Conservation (phyloP, 2,888 invertebrate genomes). For the Helicoverpa assulta region DNA sequence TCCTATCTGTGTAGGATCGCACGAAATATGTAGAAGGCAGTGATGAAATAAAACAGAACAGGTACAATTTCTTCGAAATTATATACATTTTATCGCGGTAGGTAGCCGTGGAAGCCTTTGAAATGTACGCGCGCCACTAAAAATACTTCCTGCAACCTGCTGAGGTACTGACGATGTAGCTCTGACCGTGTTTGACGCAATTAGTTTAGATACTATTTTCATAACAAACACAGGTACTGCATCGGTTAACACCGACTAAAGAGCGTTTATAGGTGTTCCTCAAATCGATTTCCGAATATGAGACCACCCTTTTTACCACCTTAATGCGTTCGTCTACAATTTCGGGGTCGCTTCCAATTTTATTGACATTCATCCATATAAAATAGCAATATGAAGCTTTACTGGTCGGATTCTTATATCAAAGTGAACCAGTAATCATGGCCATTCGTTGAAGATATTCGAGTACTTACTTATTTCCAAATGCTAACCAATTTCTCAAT, state of each 20-base stretch:
- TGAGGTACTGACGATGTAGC: slow-evolving; percentile 30
- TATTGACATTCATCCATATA: background rate
- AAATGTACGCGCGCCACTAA: slow-evolving; percentile 64
- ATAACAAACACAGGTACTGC: slow-evolving; percentile 13
- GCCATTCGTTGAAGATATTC: background rate
- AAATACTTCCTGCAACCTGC: slow-evolving; percentile 63
- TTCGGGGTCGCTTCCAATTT: background rate
- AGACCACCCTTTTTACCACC: background rate
- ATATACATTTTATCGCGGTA: slow-evolving; percentile 35
- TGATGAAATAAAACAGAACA: slow-evolving; percentile 22
- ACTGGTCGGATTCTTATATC: background rate
- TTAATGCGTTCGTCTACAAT: background rate
- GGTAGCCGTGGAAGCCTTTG: slow-evolving; percentile 67
- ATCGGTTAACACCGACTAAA: background rate
- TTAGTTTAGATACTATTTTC: slow-evolving; percentile 35
- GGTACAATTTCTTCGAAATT: slow-evolving; percentile 39
- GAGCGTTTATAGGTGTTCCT: background rate
- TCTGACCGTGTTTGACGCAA: slow-evolving; percentile 41
- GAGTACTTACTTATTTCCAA: slow-evolving; percentile 30
- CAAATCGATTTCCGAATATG: background rate
- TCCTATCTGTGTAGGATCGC: slow-evolving; percentile 33
- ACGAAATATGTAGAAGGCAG: slow-evolving; percentile 2
- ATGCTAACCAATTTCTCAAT: slow-evolving; percentile 38
- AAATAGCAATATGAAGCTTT: background rate
- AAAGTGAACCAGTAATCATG: background rate